A percentile compares a stretch with the other conserved stretches of the same genome.
phyloP scores from a whole-genome alignment of 2,888 invertebrate species.

The Microctonus aethiopoides region DNA sequence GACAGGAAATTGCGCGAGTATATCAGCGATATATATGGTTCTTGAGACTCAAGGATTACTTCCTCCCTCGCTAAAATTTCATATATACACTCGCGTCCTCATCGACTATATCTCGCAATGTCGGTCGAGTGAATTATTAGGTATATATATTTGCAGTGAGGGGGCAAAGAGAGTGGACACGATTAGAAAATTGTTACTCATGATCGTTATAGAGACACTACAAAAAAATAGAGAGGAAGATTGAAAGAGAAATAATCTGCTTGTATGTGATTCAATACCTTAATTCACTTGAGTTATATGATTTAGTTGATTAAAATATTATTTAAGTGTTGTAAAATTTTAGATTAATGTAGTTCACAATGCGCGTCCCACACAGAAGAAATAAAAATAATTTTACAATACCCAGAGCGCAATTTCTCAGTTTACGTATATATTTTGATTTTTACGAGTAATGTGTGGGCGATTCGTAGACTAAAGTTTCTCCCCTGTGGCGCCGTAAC shows the following conservation, averaged over 20 bases:
- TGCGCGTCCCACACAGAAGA: neutral
- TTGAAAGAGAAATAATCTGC: neutral
- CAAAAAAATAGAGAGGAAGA: neutral
- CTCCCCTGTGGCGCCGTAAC: conserved; percentile 21
- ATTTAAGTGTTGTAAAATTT: neutral
- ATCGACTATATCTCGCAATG: conserved; percentile 15
- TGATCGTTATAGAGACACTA: neutral
- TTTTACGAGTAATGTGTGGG: conserved; percentile 31
- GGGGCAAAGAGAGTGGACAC: conserved; percentile 10
- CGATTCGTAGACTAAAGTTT: conserved; percentile 27
- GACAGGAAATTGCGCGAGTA: conserved; percentile 21
- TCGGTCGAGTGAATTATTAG: conserved; percentile 28
- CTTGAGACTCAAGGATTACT: conserved; percentile 27
- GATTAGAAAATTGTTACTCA: conserved; percentile 34
- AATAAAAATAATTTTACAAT: neutral
- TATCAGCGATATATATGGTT: neutral
- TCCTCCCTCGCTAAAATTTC: conserved; percentile 12
- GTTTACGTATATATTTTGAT: conserved; percentile 21
- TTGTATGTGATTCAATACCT: conserved; percentile 12
- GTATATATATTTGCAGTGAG: neutral
- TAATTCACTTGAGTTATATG: neutral
- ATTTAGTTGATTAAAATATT: neutral
- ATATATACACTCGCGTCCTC: neutral
- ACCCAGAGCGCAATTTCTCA: neutral
- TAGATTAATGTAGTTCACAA: neutral